These are phyloP conservation scores for Rhagoletis pomonella DNA, from an alignment of 1,140 invertebrate species.

Conservation along the genomic window DNA sequence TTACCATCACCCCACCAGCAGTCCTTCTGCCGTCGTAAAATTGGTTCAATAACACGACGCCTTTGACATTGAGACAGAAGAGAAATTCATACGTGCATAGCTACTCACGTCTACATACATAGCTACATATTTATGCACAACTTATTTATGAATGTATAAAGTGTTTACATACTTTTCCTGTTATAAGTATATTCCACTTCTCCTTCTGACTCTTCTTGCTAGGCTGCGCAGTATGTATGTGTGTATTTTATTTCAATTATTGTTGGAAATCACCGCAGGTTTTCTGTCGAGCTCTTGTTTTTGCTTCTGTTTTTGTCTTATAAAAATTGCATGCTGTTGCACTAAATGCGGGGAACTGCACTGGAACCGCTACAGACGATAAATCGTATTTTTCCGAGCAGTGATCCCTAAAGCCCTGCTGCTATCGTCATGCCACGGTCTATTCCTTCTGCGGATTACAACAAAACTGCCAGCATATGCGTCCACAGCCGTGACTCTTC, in stretches of 20 bases:
- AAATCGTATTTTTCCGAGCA: constrained; percentile 4
- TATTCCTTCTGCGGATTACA: not conserved
- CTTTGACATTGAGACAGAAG: constrained; percentile 49
- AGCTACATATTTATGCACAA: not conserved
- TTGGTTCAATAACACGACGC: constrained; percentile 48
- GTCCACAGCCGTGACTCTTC: not conserved
- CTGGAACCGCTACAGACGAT: not conserved
- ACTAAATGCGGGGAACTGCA: not conserved
- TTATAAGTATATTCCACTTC: not conserved
- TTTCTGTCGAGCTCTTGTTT: not conserved
- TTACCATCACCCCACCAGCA: not conserved
- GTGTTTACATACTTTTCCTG: not conserved
- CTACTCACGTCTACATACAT: not conserved
- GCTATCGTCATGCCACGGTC: not conserved
- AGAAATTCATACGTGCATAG: not conserved
- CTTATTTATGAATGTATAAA: too few species aligned
- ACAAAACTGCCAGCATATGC: not conserved
- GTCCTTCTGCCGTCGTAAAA: constrained; percentile 5
- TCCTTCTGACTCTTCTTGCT: not conserved
- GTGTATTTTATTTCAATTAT: constrained; percentile 21
- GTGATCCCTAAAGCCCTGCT: constrained; percentile 3
- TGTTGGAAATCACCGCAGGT: not conserved
- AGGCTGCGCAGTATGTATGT: not conserved
- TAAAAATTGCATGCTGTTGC: too few species aligned
- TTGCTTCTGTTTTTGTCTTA: too few species aligned